These are phyloP conservation scores for Lasioglossum baleicum DNA, from an alignment of 1,140 invertebrate species.

Conservation along the genomic window DNA sequence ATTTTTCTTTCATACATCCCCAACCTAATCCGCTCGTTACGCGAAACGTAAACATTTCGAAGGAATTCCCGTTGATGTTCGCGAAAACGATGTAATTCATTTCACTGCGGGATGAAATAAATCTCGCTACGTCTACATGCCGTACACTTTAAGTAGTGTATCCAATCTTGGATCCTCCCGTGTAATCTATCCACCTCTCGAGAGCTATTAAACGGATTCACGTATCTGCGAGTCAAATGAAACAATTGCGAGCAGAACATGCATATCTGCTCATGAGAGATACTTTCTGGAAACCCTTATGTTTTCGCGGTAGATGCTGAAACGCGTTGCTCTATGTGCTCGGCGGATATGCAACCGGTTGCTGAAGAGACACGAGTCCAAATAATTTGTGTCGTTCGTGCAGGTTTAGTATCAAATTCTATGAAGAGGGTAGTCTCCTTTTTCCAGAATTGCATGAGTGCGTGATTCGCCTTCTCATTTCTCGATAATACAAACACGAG, in stretches of 20 bases:
- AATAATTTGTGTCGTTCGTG: too few relatives aligned
- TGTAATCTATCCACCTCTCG: slow-evolving; percentile 49
- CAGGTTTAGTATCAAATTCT: too few relatives aligned
- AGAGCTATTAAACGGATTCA: slow-evolving; percentile 46
- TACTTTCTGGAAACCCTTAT: neutral
- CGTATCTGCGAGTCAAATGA: slow-evolving; percentile 50
- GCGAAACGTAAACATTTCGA: neutral
- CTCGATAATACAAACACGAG: too few relatives aligned
- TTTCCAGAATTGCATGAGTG: too few relatives aligned
- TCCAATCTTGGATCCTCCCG: slow-evolving; percentile 26
- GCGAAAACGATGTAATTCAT: slow-evolving; percentile 11
- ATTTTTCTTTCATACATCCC: too few relatives aligned
- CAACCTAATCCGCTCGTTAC: neutral
- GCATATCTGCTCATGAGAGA: neutral
- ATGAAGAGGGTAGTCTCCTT: too few relatives aligned
- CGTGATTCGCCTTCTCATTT: too few relatives aligned
- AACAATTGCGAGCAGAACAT: slow-evolving; percentile 32
- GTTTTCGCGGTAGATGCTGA: neutral
- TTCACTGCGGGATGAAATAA: neutral
- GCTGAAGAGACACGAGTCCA: too few relatives aligned
- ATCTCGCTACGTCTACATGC: slow-evolving; percentile 2
- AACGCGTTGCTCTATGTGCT: too few relatives aligned
- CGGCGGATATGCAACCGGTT: too few relatives aligned
- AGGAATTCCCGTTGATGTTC: neutral
- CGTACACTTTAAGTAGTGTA: slow-evolving; percentile 16